Conservation (phyloP, 2,888 invertebrate genomes). For the Ornithoptera priamus region DNA sequence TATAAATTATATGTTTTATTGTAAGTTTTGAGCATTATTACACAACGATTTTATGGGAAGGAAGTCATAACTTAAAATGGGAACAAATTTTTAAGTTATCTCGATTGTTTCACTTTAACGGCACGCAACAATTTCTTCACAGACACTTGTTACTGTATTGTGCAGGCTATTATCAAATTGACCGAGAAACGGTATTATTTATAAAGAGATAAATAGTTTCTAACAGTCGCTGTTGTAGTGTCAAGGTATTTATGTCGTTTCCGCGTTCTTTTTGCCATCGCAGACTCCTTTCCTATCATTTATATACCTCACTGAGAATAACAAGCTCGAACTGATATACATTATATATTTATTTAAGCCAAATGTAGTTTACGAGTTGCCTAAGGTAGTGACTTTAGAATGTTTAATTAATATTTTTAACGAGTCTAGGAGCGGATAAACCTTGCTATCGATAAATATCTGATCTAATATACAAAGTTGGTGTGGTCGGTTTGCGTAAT, state of each 20-base stretch:
- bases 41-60: background rate
- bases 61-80: conserved; percentile 5
- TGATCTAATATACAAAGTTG: background rate
- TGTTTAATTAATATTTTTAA: background rate
- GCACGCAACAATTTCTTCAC: conserved; percentile 11
- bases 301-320: background rate
- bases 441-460: background rate
- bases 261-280: conserved; percentile 11
- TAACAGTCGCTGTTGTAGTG: background rate
- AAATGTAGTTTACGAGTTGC: conserved; percentile 9
- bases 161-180: conserved; percentile 3
- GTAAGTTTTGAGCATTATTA: background rate
- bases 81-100: conserved; percentile 3
- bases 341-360: conserved; percentile 5
- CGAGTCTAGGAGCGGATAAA: background rate
- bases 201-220: background rate
- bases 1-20: background rate
- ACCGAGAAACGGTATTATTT: background rate
- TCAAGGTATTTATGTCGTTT: conserved; percentile 2
- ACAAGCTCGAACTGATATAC: background rate
- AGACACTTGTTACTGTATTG: conserved; percentile 17
- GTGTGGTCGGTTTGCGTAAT: background rate
- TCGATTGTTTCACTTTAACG: conserved; percentile 7
- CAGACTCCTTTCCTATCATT: background rate
- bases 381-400: conserved; percentile 4